Percentiles rank a stretch among this genome's conserved stretches.
phyloP scores from a whole-genome alignment of 2,888 invertebrate species.

The Tuberolachnus salignus region DNA sequence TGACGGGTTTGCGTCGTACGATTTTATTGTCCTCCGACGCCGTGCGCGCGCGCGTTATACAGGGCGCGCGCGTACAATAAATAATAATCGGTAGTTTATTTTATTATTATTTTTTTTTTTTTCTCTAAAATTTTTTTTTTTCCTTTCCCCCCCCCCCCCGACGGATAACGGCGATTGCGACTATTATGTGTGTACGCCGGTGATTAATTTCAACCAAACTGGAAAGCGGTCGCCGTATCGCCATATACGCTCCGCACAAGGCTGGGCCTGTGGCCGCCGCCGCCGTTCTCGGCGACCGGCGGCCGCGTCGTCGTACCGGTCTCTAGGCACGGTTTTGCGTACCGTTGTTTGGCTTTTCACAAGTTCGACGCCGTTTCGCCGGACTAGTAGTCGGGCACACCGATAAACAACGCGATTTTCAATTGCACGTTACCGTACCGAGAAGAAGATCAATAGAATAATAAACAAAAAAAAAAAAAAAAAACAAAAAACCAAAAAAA shows the following conservation, averaged over 20 bases:
- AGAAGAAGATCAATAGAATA: no score
- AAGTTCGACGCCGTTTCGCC: neutral
- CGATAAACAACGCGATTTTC: neutral
- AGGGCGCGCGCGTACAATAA: neutral
- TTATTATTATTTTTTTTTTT: neutral
- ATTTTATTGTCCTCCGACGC: neutral
- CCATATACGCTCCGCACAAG: constrained; percentile 44
- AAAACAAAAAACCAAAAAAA: neutral
- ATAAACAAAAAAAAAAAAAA: no score
- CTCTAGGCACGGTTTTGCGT: no score
- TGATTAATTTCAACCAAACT: constrained; percentile 39
- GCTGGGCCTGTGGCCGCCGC: constrained; percentile 29
- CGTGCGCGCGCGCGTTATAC: neutral
- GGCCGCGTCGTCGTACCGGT: no score
- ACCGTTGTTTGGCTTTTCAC: constrained; percentile 17
- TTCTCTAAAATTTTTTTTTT: no score
- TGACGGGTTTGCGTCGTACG: constrained; percentile 5
- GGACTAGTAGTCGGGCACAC: neutral
- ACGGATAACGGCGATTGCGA: no score
- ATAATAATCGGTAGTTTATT: neutral
- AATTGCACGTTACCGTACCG: no score
- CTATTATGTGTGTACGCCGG: no score
- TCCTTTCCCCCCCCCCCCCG: no score
- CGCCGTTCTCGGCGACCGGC: neutral
- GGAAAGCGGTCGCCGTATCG: constrained; percentile 23